Base-by-base conservation (phyloP, 1,140 invertebrate species). In the Antheraea mylitta region DNA sequence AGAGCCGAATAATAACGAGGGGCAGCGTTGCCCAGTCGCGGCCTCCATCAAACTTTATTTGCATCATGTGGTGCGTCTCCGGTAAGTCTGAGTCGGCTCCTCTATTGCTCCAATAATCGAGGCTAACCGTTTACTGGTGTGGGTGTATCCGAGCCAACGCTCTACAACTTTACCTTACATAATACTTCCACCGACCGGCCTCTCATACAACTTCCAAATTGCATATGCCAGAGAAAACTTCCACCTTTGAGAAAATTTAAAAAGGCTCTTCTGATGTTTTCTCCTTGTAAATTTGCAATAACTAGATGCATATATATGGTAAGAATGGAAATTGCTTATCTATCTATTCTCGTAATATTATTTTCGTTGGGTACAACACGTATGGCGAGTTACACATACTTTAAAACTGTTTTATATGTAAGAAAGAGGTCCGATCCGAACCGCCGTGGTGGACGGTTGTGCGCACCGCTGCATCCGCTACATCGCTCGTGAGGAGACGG, bases 1-100 rank as follows among this genome's bases (percentile, higher is more conserved):
- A 90, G 88, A 89, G 82, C 78, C 83, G 88, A 90, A 92, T 92
- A 92, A 90, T 89, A 92, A 90, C 82, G 87, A 90, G 83, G 89
- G 87, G 80, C 88, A 89, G 82, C 83, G 81, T 71, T 86, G 89
- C 87, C 87, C 88, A 83, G 85, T 80, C 78, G 79, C 77, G 83
- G 83, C 79, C 80, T 87, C 76, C 76, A 82, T 73, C 74, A 79
- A 89, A 89, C 87, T 89, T 82, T 91, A 91, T 92, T 92, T 90
- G 86, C 88, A 92, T 92, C 87, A 83, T 81, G 84, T 78, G 81
- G 80, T 78, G 83, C 82, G 81, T 83, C 80, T 82, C 80, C 78
- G 80, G 79, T 76, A 71, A 77, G 80, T 79, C 80, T 77, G 78
- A 81, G 61, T 69, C 62, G 80, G 81, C 78, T 82, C 78, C 75